Percentiles rank a stretch among this genome's conserved stretches.
phyloP scores from a whole-genome alignment of 2,113 vertebrate genomes.

The Pungitius pungitius region DNA sequence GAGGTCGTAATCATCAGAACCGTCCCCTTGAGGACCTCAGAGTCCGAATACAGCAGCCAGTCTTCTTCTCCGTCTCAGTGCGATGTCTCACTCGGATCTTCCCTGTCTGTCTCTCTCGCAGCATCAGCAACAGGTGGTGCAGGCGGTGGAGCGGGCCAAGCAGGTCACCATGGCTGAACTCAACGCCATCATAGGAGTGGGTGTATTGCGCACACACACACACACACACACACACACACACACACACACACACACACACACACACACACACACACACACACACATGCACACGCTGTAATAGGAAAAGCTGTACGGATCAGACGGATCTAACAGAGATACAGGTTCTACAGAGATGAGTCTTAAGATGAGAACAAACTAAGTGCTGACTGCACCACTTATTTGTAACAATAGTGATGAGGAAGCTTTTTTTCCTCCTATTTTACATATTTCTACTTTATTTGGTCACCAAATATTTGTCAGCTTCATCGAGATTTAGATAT shows the following conservation, averaged over 20 bases:
- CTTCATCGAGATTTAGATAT: background rate
- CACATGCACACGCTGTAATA: background rate
- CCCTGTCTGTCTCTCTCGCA: conserved; percentile 36
- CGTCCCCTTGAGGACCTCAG: background rate
- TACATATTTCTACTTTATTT: background rate
- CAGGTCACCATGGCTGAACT: conserved; percentile 81
- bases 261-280: too few species aligned
- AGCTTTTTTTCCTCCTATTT: background rate
- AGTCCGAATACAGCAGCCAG: background rate
- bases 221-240: conserved; percentile 24
- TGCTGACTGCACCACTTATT: background rate
- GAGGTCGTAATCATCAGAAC: background rate
- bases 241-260: conserved; percentile 1
- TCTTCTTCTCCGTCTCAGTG: background rate
- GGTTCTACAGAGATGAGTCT: background rate
- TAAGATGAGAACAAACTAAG: background rate
- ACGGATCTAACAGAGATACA: background rate
- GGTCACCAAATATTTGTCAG: background rate
- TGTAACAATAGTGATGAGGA: background rate
- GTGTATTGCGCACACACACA: conserved; percentile 45
- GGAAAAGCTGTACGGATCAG: background rate
- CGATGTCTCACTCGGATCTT: background rate
- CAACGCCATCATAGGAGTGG: conserved; percentile 77
- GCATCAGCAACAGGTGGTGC: conserved; percentile 81
- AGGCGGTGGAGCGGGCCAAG: conserved; percentile 79